These are phyloP conservation scores for Crotalus tigris DNA, from an alignment of 2,113 vertebrate species.

Conservation along the genomic window DNA sequence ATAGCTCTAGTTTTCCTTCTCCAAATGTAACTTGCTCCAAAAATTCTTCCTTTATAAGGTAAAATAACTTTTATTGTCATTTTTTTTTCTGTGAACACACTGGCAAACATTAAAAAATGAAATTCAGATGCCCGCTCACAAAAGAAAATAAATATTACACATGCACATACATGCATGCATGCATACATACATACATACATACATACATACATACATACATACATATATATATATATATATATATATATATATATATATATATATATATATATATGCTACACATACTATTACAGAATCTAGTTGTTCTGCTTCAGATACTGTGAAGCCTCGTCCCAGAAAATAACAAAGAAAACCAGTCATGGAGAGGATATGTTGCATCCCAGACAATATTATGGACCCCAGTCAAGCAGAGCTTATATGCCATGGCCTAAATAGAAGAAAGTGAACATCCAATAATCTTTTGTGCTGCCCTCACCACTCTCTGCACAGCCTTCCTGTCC, in stretches of 20 bases:
- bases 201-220: too few relatives aligned
- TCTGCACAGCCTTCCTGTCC: neutral
- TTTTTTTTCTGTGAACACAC: neutral
- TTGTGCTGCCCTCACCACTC: neutral
- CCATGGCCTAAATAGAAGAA: neutral
- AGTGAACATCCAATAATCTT: neutral
- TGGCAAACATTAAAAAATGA: neutral
- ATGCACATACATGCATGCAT: neutral
- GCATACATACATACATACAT: too few relatives aligned
- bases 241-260: too few relatives aligned
- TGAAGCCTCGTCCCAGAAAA: neutral
- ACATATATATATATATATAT: too few relatives aligned
- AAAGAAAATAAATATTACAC: neutral
- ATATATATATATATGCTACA: too few relatives aligned
- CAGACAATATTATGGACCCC: neutral
- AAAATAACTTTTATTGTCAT: neutral
- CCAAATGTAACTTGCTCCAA: neutral
- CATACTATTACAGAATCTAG: neutral
- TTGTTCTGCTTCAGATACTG: neutral
- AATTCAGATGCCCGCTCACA: neutral
- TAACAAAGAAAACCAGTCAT: neutral
- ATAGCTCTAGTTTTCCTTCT: neutral
- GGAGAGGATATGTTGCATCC: neutral
- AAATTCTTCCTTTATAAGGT: neutral
- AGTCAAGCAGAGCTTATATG: neutral